A percentile compares a stretch with the other conserved stretches of the same genome.
phyloP scores from a whole-genome alignment of 2,797 vertebrate species.

The Sarcoramphus papa region DNA sequence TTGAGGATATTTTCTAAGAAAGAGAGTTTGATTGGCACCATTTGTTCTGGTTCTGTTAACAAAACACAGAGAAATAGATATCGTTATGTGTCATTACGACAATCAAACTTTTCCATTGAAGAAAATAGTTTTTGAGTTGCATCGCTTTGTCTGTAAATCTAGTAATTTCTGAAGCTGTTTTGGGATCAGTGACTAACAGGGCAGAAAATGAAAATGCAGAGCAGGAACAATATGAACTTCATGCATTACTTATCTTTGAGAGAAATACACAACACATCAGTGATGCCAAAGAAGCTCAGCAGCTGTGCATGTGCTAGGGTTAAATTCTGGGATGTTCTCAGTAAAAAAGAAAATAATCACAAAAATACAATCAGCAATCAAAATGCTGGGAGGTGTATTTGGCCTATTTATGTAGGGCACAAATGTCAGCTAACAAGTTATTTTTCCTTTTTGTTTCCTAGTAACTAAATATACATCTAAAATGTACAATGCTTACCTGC shows the following conservation, averaged over 20 bases:
- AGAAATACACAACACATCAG: neutral
- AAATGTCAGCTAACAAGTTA: neutral
- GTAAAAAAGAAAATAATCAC: neutral
- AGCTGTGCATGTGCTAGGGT: neutral
- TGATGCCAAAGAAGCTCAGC: neutral
- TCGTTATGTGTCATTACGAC: neutral
- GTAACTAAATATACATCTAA: neutral
- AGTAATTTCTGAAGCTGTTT: slow-evolving; percentile 30
- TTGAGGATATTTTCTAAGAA: neutral
- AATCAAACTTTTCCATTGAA: neutral
- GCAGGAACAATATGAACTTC: neutral
- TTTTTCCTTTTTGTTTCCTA: neutral
- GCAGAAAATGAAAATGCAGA: slow-evolving; percentile 42
- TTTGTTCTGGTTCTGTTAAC: neutral
- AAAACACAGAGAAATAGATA: neutral
- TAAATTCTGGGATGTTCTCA: neutral
- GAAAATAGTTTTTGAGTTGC: neutral
- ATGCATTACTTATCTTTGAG: neutral
- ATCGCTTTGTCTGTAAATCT: neutral
- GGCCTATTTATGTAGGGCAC: neutral
- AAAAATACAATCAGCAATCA: neutral
- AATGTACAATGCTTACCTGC: neutral
- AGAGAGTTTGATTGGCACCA: neutral
- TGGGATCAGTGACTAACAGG: slow-evolving; percentile 19
- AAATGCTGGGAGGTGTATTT: neutral